These are phyloP conservation scores for Charadrius vociferus DNA, from an alignment of 2,113 vertebrate genomes.

Conservation along the genomic window DNA sequence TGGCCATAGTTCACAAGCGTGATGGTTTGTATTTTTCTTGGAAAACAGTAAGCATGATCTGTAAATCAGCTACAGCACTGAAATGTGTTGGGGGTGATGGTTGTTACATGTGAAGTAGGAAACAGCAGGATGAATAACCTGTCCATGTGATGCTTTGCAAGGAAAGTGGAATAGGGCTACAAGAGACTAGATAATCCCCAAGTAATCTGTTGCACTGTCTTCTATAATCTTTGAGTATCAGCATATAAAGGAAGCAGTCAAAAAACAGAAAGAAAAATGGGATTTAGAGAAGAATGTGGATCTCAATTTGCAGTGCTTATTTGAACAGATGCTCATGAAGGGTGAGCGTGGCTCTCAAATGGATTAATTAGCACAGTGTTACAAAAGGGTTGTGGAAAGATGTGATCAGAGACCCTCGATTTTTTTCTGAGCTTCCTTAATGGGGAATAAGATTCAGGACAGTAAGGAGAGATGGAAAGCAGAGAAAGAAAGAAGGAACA, in stretches of 20 bases:
- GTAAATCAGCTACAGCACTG: neutral
- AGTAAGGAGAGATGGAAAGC: neutral
- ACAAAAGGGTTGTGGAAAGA: neutral
- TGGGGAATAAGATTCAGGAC: neutral
- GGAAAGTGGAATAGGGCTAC: neutral
- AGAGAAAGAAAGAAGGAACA: neutral
- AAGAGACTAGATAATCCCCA: neutral
- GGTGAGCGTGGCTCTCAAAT: neutral
- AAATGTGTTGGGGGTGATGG: neutral
- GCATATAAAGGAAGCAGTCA: neutral
- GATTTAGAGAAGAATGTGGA: neutral
- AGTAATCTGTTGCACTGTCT: neutral
- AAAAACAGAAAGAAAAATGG: neutral
- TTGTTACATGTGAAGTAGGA: neutral
- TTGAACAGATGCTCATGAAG: neutral
- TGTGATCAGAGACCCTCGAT: neutral
- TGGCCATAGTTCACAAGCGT: neutral
- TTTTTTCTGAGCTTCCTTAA: neutral
- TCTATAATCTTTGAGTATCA: neutral
- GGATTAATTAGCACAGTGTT: neutral
- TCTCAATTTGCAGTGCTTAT: neutral
- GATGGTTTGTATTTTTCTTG: neutral
- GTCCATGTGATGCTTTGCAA: neutral
- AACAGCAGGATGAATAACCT: neutral
- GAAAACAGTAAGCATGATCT: neutral